Evolutionary conservation across 2,113 vertebrate species (phyloP).

Genomic region (Clarias magur): DNA sequence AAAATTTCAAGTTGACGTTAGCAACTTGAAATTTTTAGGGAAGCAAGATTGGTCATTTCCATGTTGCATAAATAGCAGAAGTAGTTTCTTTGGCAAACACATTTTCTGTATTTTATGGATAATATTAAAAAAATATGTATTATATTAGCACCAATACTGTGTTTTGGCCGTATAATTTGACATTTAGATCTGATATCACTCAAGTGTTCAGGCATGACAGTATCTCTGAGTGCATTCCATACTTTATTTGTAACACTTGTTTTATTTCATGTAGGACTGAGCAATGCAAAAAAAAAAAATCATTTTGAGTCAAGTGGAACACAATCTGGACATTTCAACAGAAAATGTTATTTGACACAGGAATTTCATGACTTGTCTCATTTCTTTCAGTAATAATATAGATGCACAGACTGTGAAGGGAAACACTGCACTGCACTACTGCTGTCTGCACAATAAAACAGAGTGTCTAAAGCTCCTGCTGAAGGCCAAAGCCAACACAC

Average conservation of each 20-base stretch:
- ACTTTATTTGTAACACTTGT: neutral
- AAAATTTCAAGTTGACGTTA: too few relatives aligned
- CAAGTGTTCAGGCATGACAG: neutral
- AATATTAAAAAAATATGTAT: too few relatives aligned
- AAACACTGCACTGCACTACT: constrained; percentile 72
- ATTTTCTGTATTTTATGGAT: too few relatives aligned
- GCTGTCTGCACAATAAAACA: constrained; percentile 70
- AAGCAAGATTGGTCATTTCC: too few relatives aligned
- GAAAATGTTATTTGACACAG: neutral
- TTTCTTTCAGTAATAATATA: constrained; percentile 57
- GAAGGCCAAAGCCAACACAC: constrained; percentile 69
- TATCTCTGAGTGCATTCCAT: neutral
- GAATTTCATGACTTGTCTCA: neutral
- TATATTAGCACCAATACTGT: too few relatives aligned
- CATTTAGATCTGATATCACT: neutral
- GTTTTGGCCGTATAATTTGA: neutral
- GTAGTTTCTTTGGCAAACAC: too few relatives aligned
- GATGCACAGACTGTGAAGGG: constrained; percentile 60
- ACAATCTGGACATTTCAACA: neutral
- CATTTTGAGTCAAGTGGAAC: neutral
- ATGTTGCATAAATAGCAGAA: too few relatives aligned
- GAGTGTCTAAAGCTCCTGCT: constrained; percentile 73
- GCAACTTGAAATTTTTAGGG: too few relatives aligned
- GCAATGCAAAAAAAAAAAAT: neutral
- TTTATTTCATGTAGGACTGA: neutral